Evolutionary conservation across 2,888 invertebrate genomes (phyloP), one percentile per base, ranked within the genome.

Genomic region (Paralinhomoeus sp.): DNA sequence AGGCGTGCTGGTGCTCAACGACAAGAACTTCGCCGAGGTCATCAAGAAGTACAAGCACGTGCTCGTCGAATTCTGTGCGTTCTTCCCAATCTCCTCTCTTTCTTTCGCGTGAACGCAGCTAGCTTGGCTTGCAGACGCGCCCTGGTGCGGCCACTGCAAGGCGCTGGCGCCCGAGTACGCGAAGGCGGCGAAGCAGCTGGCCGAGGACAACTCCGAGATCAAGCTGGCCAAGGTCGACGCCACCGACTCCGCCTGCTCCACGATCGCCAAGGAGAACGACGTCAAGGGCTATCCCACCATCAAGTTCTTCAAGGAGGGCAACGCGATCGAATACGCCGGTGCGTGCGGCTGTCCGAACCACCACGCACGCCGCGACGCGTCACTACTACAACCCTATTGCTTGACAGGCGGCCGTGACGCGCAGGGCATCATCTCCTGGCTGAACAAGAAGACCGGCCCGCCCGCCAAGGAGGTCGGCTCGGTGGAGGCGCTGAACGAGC

Each of bases 111-210:
- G n/a, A n/a, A n/a, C n/a, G n/a, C n/a, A n/a, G n/a, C n/a, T n/a
- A n/a, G n/a, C n/a, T n/a, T n/a, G n/a, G n/a, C n/a, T n/a, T n/a
- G n/a, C 60, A 87, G 91, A 93, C 74, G 93, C 93, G 43, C 93
- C 93, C 61, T 93, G 97, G 97, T 99, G 97, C 67, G 93, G 91
- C 53, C 93, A 99, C 66, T 99, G 97, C 73, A 97, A 93, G 69
- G 78, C 84, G n/a, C 53, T 68, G 31, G 63, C 63, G 21, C 93
- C 93, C 24, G 89, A 93, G 68, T 93, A 80, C 63, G 83, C 76
- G 34, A 85, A 84, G 66, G 97, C 93, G 40, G 97, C 97, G 20
- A 74, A 77, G 55, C 72, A 73, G 54, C 70, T 99, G 50, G 72
- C 72, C 48, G 81, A 81, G 44, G 75, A 77, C 60, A 76, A 75